These are phyloP conservation scores for Orius insidiosus DNA, from an alignment of 1,140 invertebrate species.

Conservation along the genomic window DNA sequence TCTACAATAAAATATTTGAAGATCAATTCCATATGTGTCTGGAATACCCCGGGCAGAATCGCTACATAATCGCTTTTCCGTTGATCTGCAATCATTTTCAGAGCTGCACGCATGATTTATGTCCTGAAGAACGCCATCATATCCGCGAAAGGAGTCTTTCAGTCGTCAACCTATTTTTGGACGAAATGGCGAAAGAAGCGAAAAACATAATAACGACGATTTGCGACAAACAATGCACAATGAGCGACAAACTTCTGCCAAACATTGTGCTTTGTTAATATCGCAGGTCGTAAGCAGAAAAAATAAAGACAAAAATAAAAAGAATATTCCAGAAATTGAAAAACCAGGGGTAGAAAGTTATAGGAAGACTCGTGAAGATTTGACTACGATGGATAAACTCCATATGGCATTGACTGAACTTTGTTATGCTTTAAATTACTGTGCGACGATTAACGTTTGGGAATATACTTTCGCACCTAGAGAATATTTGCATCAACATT, in stretches of 20 bases:
- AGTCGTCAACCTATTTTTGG: conserved; percentile 92
- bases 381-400: conserved; percentile 97
- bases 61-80: conserved; percentile 94
- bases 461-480: conserved; percentile 96
- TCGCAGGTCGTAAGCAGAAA: conserved; percentile 75
- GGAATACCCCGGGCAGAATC: conserved; percentile 93
- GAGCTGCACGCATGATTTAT: conserved; percentile 92
- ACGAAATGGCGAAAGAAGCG: conserved; percentile 97
- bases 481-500: conserved; percentile 91
- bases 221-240: conserved; percentile 89
- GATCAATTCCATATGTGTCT: conserved; percentile 97
- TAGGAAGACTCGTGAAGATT: conserved; percentile 84
- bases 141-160: conserved; percentile 88
- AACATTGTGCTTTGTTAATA: conserved; percentile 82
- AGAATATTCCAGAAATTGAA: conserved; percentile 61
- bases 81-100: conserved; percentile 96
- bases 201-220: conserved; percentile 98
- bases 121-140: conserved; percentile 95
- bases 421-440: conserved; percentile 94
- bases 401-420: conserved; percentile 97
- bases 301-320: conserved; percentile 83
- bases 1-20: conserved; percentile 93
- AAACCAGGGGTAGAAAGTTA: conserved; percentile 90
- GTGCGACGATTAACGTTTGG: conserved; percentile 92
- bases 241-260: conserved; percentile 86